phyloP scores from a whole-genome alignment of 2,888 invertebrate species.

The Ichneumoninae sp. region DNA sequence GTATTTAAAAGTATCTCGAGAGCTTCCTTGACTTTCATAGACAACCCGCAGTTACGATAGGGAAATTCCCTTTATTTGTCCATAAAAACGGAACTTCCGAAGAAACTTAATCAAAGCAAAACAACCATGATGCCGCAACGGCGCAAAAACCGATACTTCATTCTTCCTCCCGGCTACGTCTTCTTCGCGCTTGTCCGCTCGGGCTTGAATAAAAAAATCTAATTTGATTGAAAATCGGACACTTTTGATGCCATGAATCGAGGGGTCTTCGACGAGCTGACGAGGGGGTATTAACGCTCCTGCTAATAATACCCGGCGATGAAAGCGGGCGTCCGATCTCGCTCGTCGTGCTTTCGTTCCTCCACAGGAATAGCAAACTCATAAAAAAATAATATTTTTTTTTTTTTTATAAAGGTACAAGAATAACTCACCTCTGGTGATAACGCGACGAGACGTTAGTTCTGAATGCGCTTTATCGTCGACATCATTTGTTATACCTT shows the following conservation, averaged over 20 bases:
- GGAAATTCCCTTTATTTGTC: too few species aligned
- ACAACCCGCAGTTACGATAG: too few species aligned
- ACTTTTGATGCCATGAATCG: conserved; percentile 1
- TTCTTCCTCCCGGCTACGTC: not conserved
- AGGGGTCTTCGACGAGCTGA: not conserved
- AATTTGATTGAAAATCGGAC: not conserved
- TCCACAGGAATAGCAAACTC: not conserved
- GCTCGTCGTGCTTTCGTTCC: not conserved
- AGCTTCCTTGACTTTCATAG: too few species aligned
- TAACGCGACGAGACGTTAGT: conserved; percentile 69
- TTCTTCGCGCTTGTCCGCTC: not conserved
- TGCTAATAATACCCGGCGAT: conserved; percentile 1
- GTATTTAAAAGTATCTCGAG: too few species aligned
- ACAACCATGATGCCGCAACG: not conserved
- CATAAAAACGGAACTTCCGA: not conserved
- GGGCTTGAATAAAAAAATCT: not conserved
- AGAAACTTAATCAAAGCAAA: not conserved
- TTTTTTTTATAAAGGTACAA: conserved; percentile 36
- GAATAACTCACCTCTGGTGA: conserved; percentile 64
- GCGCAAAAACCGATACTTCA: not conserved
- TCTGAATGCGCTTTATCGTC: conserved; percentile 77
- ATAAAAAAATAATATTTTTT: conserved; percentile 36
- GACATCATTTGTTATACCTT: conserved; percentile 79
- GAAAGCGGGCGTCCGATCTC: not conserved
- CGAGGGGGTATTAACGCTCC: not conserved